Conservation (phyloP, 2,888 invertebrate genomes). For the Lasioglossum leucozonium region DNA sequence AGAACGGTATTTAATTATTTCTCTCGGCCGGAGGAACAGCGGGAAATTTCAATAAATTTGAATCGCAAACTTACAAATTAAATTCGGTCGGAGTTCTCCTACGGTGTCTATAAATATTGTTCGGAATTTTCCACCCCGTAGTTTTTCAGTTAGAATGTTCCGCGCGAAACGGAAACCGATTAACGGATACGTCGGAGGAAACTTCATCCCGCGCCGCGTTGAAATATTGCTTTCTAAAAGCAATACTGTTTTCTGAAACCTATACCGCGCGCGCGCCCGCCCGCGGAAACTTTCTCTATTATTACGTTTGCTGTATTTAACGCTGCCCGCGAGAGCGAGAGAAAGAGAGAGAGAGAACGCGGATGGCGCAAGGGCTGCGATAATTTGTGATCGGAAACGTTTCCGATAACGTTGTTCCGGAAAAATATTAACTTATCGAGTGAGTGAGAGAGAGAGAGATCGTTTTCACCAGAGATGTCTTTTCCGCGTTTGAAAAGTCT, state of each 20-base stretch:
- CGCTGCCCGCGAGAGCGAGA: not conserved
- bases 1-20: constrained; percentile 15
- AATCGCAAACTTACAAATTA: constrained; percentile 14
- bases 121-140: constrained; percentile 23
- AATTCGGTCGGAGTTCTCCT: not conserved
- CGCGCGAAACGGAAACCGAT: constrained; percentile 53
- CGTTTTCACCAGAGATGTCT: not conserved
- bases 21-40: not conserved
- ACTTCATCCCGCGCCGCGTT: constrained; percentile 50
- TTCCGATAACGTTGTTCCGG: constrained; percentile 1
- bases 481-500: not conserved
- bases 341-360: not conserved
- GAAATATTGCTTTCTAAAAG: constrained; percentile 57
- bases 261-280: constrained; percentile 8
- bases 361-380: not conserved
- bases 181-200: constrained; percentile 46
- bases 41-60: constrained; percentile 10
- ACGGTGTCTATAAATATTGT: constrained; percentile 34
- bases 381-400: constrained; percentile 7
- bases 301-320: constrained; percentile 55
- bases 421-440: not conserved
- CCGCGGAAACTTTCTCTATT: constrained; percentile 45
- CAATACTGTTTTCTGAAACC: constrained; percentile 48
- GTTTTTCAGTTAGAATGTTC: constrained; percentile 35
- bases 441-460: not conserved